Evolutionary conservation across 92 coral and sea anemone species (phyloP), one percentile per base, ranked within the genome.

Genomic region (Bergia puertoricense): DNA sequence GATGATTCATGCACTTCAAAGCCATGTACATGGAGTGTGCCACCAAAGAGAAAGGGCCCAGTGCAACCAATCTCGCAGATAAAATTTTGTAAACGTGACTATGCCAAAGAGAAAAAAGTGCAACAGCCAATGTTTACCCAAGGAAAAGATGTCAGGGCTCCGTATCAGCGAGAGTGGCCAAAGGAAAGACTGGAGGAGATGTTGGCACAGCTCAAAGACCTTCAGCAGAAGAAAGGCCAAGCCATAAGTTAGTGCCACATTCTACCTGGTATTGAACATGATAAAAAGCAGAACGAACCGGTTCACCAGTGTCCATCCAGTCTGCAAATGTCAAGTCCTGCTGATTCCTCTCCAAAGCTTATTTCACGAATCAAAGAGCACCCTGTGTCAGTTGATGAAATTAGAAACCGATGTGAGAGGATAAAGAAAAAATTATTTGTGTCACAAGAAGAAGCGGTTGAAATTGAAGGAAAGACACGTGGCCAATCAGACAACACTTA

Each of bases 21-120:
- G 74, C 90, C 90, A 54, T 87, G 86, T 46, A 86, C 76, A 9
- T 86, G 89, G 85, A 86, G 45, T 77, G 84, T 86, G n/a, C 89
- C 89, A 51, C 84, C 74, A 75, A 86, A 59, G 82, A 76, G 85
- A 86, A 86, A 76, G 30, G 76, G 81, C 45, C 54, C 81, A 67
- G 85, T 86, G 4, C 40, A 76, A 65, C 89, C 85, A 73, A 51
- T 86, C 69, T 76, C 72, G 8, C 54, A 42, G 45, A 38, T 76
- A 43, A 76, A 74, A 48, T 76, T 86, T 44, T n/a, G 80, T 8
- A 86, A 86, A 54, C 89, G 75, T 43, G 84, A 86, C 80, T 86
- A 86, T 86, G 18, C 48, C 43, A 86, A 86, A 40, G 80, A 59
- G 67, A 30, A 86, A 86, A 86, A 86, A 56, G 67, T 22, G 73